These are phyloP conservation scores for Parotia lawesii DNA, from an alignment of 2,113 vertebrate genomes.

Conservation along the genomic window DNA sequence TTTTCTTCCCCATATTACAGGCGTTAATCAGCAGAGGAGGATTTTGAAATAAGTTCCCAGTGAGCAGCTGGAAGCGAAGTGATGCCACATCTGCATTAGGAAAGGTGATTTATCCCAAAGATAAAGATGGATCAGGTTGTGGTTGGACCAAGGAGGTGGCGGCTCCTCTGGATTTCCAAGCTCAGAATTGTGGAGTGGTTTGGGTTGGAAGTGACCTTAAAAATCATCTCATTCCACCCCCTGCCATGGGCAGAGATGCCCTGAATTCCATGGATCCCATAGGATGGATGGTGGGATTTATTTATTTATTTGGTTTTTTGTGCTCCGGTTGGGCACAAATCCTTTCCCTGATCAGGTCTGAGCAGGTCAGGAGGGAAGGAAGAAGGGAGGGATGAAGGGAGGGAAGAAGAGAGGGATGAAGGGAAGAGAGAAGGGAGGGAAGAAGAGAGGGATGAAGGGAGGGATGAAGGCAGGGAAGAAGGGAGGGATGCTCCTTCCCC, in stretches of 20 bases:
- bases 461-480: background rate
- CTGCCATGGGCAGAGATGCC: background rate
- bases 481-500: background rate
- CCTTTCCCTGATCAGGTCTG: background rate
- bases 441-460: background rate
- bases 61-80: background rate
- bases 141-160: rapidly evolving
- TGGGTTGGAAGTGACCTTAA: background rate
- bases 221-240: background rate
- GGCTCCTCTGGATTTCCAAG: background rate
- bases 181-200: background rate
- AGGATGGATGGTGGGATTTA: background rate
- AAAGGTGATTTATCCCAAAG: background rate
- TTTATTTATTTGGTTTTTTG: background rate
- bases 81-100: background rate
- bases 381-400: background rate
- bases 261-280: background rate
- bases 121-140: background rate
- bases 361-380: background rate
- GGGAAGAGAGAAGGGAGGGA: no score
- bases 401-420: background rate
- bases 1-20: background rate
- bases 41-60: background rate
- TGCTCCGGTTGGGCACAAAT: background rate
- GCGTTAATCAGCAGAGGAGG: background rate